Percentiles rank a stretch among this genome's conserved stretches.
These are phyloP conservation scores for Sanderia malayensis DNA, from an alignment of 30 jellyfish, hydroid and myxozoan genomes.

Conservation along the genomic window DNA sequence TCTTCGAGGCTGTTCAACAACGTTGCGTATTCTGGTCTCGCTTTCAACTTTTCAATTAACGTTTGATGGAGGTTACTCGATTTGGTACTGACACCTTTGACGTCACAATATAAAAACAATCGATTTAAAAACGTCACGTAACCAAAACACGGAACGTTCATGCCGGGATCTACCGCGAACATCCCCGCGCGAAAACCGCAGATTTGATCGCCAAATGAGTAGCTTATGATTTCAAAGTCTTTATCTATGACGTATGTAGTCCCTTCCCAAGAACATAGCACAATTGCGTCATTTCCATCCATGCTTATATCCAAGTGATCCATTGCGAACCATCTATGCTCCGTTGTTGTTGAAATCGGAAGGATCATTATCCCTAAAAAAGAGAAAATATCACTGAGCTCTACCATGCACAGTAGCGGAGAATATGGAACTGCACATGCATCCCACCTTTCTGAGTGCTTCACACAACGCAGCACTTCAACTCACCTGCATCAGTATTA, in stretches of 20 bases:
- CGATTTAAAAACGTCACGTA: slow-evolving; percentile 83
- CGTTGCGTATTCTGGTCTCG: slow-evolving; percentile 28
- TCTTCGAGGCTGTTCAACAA: slow-evolving; percentile 18
- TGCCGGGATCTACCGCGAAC: slow-evolving; percentile 49
- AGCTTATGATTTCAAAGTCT: slow-evolving; percentile 52
- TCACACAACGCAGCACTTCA: too few relatives aligned
- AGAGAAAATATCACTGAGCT: too few relatives aligned
- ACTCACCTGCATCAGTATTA: slow-evolving; percentile 9
- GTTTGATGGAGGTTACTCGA: slow-evolving; percentile 62
- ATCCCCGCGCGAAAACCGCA: slow-evolving; percentile 92
- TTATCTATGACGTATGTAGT: slow-evolving; percentile 75
- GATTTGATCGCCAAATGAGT: slow-evolving; percentile 70
- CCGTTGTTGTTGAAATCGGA: slow-evolving; percentile 59
- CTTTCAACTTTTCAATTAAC: slow-evolving; percentile 48
- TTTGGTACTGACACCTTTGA: slow-evolving; percentile 32
- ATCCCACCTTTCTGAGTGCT: too few relatives aligned
- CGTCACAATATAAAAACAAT: slow-evolving; percentile 61
- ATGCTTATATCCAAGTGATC: slow-evolving; percentile 51
- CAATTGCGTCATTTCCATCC: slow-evolving; percentile 82
- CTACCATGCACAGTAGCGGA: too few relatives aligned
- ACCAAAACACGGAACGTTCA: slow-evolving; percentile 75
- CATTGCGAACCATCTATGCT: slow-evolving; percentile 78
- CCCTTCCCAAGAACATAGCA: slow-evolving; percentile 88
- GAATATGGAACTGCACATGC: too few relatives aligned
- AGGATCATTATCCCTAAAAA: slow-evolving; percentile 6